Conservation (phyloP, 2,113 vertebrate species). For the Amia ocellicauda region DNA sequence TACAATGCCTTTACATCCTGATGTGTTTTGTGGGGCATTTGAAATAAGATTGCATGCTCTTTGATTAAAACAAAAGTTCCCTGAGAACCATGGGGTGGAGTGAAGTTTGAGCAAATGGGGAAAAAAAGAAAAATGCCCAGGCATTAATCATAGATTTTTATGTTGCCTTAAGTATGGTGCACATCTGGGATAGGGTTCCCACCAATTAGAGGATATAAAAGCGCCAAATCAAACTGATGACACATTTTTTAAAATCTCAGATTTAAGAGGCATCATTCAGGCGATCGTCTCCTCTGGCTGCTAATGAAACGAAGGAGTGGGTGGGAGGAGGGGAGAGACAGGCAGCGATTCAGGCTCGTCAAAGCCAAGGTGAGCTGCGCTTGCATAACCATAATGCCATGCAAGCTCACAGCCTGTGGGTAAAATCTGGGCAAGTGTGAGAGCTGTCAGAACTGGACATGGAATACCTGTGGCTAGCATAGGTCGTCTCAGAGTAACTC, state of each 20-base stretch:
- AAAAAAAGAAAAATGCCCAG: constrained; percentile 4
- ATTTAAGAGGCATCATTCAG: constrained; percentile 32
- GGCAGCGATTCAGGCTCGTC: constrained; percentile 5
- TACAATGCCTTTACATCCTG: too few relatives aligned
- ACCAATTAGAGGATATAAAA: constrained; percentile 40
- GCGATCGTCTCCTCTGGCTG: constrained; percentile 28
- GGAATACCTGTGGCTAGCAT: too few relatives aligned
- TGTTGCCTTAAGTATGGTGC: constrained; percentile 33
- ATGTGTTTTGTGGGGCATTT: too few relatives aligned
- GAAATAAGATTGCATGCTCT: too few relatives aligned
- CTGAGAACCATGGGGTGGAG: too few relatives aligned
- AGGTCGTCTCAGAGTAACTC: too few relatives aligned
- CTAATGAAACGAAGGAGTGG: constrained; percentile 42
- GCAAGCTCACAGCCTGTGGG: too few relatives aligned
- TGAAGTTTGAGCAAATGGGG: too few relatives aligned
- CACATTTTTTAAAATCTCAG: constrained; percentile 32
- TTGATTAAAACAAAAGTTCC: too few relatives aligned
- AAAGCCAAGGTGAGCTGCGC: constrained; percentile 19
- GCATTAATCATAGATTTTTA: constrained; percentile 52
- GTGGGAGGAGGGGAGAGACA: constrained; percentile 13
- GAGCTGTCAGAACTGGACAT: too few relatives aligned
- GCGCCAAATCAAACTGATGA: constrained; percentile 40
- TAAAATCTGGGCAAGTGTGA: too few relatives aligned
- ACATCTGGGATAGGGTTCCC: background rate
- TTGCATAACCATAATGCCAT: too few relatives aligned